phyloP scores from a whole-genome alignment of 2,113 vertebrate genomes.

The Pseudois nayaur region DNA sequence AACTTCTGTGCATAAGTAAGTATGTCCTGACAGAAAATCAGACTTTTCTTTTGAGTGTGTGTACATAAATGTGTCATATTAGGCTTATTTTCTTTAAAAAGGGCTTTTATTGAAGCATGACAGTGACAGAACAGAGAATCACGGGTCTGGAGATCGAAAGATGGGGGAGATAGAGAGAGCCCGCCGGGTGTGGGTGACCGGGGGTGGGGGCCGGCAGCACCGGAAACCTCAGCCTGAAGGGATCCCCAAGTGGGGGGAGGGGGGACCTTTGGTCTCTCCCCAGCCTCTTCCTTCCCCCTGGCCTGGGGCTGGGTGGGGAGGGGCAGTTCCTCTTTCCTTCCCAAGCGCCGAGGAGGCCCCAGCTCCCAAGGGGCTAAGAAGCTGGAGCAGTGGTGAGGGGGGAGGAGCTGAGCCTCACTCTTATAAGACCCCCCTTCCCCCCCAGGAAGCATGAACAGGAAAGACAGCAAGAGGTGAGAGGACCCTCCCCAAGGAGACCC shows the following conservation, averaged over 20 bases:
- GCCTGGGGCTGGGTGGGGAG: conserved; percentile 68
- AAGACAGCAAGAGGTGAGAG: conserved; percentile 80
- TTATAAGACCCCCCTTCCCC: not conserved
- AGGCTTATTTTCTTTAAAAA: not conserved
- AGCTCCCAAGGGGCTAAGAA: conserved; percentile 57
- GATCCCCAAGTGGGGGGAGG: conserved; percentile 65
- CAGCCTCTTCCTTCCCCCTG: conserved; percentile 75
- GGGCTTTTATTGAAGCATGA: not conserved
- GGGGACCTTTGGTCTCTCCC: conserved; percentile 66
- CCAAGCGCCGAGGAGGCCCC: not conserved
- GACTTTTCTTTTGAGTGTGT: conserved; percentile 10
- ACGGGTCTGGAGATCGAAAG: conserved; percentile 34
- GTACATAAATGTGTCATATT: conserved; percentile 15
- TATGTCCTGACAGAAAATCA: not conserved
- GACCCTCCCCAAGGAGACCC: not conserved
- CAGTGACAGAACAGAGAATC: conserved; percentile 17
- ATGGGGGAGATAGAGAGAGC: conserved; percentile 51
- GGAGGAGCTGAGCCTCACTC: conserved; percentile 10
- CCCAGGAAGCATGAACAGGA: conserved; percentile 74
- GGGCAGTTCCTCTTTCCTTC: conserved; percentile 75
- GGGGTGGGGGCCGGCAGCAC: not conserved
- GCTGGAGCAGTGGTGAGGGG: not conserved
- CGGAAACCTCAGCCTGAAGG: conserved; percentile 64
- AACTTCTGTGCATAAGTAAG: not conserved
- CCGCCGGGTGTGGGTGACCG: not conserved